Percentiles rank a stretch among this genome's conserved stretches.
These are phyloP conservation scores for Dichetophora obliterata DNA, from an alignment of 2,888 invertebrate species.

Conservation along the genomic window DNA sequence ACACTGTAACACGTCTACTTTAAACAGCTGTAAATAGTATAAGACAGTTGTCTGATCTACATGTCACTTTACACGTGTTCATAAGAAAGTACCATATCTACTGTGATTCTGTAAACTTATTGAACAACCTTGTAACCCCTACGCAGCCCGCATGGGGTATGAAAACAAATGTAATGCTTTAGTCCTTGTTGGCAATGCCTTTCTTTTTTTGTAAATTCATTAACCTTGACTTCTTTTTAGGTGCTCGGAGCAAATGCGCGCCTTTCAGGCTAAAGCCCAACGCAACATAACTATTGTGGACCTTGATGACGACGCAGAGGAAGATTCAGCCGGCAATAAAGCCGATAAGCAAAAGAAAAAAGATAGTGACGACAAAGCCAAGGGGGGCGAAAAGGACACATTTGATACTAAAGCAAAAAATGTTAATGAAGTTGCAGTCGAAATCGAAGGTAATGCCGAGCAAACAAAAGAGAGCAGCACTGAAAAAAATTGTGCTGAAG, in stretches of 20 bases:
- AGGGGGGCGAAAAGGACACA: neutral
- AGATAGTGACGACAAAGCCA: neutral
- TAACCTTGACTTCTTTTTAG: conserved; percentile 50
- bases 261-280: conserved; percentile 59
- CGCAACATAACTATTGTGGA: conserved; percentile 67
- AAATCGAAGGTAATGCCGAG: conserved; percentile 48
- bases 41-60: no score
- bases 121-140: no score
- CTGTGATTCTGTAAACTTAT: no score
- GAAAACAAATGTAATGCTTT: no score
- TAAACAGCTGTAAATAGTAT: no score
- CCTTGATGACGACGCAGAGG: conserved; percentile 64
- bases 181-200: no score
- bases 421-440: conserved; percentile 28
- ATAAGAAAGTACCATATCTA: no score
- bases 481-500: neutral
- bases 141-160: no score
- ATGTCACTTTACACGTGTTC: no score
- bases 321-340: conserved; percentile 45
- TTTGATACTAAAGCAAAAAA: conserved; percentile 31
- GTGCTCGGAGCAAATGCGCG: conserved; percentile 63
- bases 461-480: conserved; percentile 46
- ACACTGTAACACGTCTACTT: no score
- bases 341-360: conserved; percentile 35
- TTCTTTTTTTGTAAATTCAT: neutral